Evolutionary conservation across 2,797 vertebrate species (phyloP), one percentile per base, ranked within the genome.

Genomic region (Peromyscus aztecus): DNA sequence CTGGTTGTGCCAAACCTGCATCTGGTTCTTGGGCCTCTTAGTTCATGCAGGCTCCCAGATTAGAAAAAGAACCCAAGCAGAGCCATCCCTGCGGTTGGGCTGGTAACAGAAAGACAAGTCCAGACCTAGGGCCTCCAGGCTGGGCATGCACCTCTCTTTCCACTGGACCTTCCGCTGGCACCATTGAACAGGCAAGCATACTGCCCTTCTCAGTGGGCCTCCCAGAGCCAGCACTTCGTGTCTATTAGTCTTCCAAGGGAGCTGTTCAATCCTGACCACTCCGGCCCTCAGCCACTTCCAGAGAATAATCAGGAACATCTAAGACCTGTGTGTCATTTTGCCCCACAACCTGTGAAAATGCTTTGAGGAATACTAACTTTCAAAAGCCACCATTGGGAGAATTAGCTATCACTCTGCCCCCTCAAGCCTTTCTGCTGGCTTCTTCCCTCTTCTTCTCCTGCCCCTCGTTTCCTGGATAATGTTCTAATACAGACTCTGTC

Each of bases 11-110:
- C 85, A 52, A 61, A 71, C 77, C 78, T 94, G 14, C 17, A 27
- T 59, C 81, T 83, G 34, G 71, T 43, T 91, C 69, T 40, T 69
- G 52, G 86, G 88, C 82, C 52, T 75, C 91, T 80, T 76, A 40
- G 49, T 82, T 57, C 67, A 17, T 84, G 85, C 4, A 5, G 9
- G 29, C 6, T 3, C 43, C 4, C 46, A n/a, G n/a, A 43, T 61
- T n/a, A 16, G 27, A 83, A 76, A 89, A 49, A 83, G 82, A 55
- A 83, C 37, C 77, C 2, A 59, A 34, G 81, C 4, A 49, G 84
- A 90, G 65, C n/a, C 6, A 46, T 16, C 27, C 29, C 65, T 21
- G 40, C 19, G 52, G 4, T 11, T 24, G 49, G 78, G 46, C 13
- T 16, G 8, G 67, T 81, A 84, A 37, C 43, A 11, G 61, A 67